Percentiles rank a stretch among this genome's conserved stretches.
Evolutionary conservation across 1,140 invertebrate genomes (phyloP).

Genomic region (Capitella teleta): DNA sequence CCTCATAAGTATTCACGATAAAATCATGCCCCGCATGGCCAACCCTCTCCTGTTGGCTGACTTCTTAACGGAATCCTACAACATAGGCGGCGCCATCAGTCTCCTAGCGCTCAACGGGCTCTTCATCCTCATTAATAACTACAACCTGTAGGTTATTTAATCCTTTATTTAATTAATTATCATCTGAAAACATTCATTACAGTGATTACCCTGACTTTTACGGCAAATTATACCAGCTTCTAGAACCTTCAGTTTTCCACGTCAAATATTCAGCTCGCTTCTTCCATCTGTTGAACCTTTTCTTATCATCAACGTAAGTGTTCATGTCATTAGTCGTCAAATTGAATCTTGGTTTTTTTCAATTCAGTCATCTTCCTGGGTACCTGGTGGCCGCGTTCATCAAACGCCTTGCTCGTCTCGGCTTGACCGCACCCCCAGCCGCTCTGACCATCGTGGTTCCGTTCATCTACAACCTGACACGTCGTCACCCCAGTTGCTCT

Average conservation of each 20-base stretch:
- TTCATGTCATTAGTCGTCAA: background rate
- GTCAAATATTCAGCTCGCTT: constrained; percentile 74
- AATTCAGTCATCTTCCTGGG: constrained; percentile 73
- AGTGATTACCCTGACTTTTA: constrained; percentile 90
- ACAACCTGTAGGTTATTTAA: constrained; percentile 61
- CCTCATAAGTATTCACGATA: constrained; percentile 67
- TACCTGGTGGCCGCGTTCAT: constrained; percentile 83
- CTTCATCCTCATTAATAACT: constrained; percentile 75
- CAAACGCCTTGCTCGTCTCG: constrained; percentile 73
- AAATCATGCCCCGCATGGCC: constrained; percentile 65
- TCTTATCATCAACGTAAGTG: constrained; percentile 81
- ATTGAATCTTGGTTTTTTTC: background rate
- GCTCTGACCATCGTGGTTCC: constrained; percentile 67
- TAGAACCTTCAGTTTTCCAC: constrained; percentile 77
- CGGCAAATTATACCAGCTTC: constrained; percentile 81
- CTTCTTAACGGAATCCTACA: constrained; percentile 79
- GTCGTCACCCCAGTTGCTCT: constrained; percentile 73
- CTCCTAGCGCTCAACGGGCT: constrained; percentile 86
- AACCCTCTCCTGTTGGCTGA: constrained; percentile 78
- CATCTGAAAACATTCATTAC: constrained; percentile 20
- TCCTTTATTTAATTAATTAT: background rate
- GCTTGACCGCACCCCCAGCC: constrained; percentile 66
- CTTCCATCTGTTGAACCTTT: constrained; percentile 77
- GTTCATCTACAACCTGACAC: constrained; percentile 74
- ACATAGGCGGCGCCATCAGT: constrained; percentile 71